Conservation (phyloP, 1,140 invertebrate genomes). For the Zaprionus ornatus region DNA sequence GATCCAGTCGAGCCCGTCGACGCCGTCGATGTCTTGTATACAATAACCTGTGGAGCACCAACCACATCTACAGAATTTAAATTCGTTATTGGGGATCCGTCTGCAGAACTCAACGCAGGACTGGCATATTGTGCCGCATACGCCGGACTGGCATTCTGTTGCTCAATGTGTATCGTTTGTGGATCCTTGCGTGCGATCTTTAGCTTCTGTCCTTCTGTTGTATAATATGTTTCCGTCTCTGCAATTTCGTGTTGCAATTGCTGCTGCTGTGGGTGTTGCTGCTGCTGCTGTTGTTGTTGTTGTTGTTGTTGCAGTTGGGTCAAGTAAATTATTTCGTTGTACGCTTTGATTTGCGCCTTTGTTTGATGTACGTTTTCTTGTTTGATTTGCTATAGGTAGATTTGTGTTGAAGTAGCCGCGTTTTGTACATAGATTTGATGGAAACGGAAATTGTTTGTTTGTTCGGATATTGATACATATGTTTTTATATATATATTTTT, state of each 20-base stretch:
- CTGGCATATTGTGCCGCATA: constrained; percentile 77
- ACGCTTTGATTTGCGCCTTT: constrained; percentile 75
- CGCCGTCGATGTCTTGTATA: constrained; percentile 70
- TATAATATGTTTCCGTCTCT: constrained; percentile 66
- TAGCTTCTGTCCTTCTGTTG: constrained; percentile 69
- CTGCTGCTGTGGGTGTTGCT: constrained; percentile 56
- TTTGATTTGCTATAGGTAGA: constrained; percentile 75
- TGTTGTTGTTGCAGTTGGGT: constrained; percentile 79
- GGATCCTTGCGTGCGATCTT: constrained; percentile 68
- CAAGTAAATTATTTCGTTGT: constrained; percentile 80
- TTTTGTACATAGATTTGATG: constrained; percentile 53
- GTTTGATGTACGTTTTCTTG: constrained; percentile 75
- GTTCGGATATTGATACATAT: constrained; percentile 39
- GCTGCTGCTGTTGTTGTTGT: constrained; percentile 70
- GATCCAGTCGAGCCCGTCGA: constrained; percentile 37
- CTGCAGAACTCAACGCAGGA: constrained; percentile 74
- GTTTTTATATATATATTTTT: constrained; percentile 30
- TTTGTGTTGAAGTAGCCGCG: constrained; percentile 27
- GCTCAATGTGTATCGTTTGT: constrained; percentile 66
- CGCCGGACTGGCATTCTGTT: constrained; percentile 68
- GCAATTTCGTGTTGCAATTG: constrained; percentile 42
- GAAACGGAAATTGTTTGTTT: constrained; percentile 69
- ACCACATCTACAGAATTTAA: constrained; percentile 68
- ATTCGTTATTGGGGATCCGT: constrained; percentile 77
- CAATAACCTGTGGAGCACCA: constrained; percentile 74